Conservation (phyloP, 1,140 invertebrate species). For the Drosophila navojoa region DNA sequence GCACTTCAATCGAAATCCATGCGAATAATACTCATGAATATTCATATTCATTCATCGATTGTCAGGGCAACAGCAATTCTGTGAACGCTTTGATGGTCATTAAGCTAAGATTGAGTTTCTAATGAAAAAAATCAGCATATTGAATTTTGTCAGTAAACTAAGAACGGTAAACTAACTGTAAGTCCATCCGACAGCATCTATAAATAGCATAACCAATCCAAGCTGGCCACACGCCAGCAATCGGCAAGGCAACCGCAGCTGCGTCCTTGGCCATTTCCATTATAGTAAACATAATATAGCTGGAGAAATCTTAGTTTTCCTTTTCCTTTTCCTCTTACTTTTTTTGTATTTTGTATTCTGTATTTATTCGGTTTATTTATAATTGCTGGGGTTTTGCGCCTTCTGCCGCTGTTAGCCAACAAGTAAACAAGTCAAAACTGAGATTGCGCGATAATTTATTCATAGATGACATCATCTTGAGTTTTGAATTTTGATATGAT, state of each 20-base stretch:
- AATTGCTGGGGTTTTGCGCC: conserved; percentile 3
- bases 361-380: conserved; percentile 10
- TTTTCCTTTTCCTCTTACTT: neutral
- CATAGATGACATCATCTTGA: conserved; percentile 1
- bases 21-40: neutral
- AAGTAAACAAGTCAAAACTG: conserved; percentile 3
- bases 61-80: neutral
- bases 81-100: neutral
- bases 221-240: conserved; percentile 10
- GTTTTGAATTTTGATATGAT: neutral
- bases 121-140: conserved; percentile 1
- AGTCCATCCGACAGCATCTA: conserved; percentile 12
- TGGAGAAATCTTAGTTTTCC: neutral
- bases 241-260: conserved; percentile 44
- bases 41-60: conserved; percentile 1
- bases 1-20: conserved; percentile 3
- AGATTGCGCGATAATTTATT: conserved; percentile 3
- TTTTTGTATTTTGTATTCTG: too few relatives aligned
- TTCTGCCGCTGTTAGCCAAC: neutral
- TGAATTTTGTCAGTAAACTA: neutral
- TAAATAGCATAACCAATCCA: conserved; percentile 3
- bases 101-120: conserved; percentile 5
- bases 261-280: neutral
- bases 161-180: neutral
- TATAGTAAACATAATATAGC: conserved; percentile 2